A percentile compares a stretch with the other conserved stretches of the same genome.
Evolutionary conservation across 2,113 vertebrate genomes (phyloP).

Genomic region (Theristicus caerulescens): DNA sequence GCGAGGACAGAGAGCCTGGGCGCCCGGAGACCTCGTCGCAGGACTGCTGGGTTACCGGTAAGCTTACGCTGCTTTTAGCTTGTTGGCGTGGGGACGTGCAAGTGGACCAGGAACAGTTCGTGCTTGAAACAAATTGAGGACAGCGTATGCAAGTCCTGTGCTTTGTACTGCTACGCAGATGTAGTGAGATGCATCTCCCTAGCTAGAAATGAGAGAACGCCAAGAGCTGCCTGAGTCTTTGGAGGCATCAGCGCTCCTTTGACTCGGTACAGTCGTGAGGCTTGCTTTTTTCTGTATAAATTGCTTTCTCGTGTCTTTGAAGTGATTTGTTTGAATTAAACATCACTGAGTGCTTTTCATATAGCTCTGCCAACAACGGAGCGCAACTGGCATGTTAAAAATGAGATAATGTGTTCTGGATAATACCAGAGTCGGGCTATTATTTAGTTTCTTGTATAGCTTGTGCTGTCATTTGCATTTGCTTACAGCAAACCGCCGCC

Average conservation of each 20-base stretch:
- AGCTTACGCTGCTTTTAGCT: too few species aligned
- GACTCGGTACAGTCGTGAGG: fast-evolving
- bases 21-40: fast-evolving
- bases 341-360: neutral
- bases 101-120: too few species aligned
- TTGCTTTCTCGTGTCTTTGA: neutral
- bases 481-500: neutral
- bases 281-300: neutral
- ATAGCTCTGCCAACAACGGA: neutral
- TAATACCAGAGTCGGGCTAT: neutral
- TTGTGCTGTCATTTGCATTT: neutral
- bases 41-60: neutral
- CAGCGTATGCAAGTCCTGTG: neutral
- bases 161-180: neutral
- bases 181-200: neutral
- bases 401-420: neutral
- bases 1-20: neutral
- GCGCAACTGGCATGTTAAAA: neutral
- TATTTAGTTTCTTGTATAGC: neutral
- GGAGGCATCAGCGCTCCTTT: neutral
- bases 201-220: neutral
- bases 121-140: neutral
- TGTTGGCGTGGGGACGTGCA: neutral
- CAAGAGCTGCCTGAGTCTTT: neutral
- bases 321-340: neutral